phyloP scores from a whole-genome alignment of 2,888 invertebrate genomes.

The Phoenoteleia sp. region DNA sequence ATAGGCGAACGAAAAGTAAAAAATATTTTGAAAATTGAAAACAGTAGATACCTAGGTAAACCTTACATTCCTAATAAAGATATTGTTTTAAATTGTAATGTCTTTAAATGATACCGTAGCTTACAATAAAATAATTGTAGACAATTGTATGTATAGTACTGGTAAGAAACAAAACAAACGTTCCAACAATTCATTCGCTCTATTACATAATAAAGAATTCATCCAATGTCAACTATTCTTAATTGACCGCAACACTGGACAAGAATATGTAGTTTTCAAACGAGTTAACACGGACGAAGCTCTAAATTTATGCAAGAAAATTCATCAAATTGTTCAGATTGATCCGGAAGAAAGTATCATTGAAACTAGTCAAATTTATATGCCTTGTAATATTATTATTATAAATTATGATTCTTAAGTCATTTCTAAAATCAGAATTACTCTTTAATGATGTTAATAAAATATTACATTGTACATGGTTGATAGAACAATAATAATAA shows the following conservation, averaged over 20 bases:
- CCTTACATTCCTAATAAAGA: constrained; percentile 9
- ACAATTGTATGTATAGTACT: constrained; percentile 16
- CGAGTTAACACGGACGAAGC: too few relatives aligned
- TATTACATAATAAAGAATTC: constrained; percentile 8
- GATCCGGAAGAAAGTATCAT: too few relatives aligned
- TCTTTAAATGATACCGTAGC: constrained; percentile 3
- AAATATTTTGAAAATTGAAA: neutral
- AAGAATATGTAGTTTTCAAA: neutral
- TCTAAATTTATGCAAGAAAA: too few relatives aligned
- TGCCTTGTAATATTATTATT: too few relatives aligned
- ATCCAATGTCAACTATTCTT: constrained; percentile 17
- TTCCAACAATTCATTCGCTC: constrained; percentile 18
- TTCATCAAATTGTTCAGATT: too few relatives aligned
- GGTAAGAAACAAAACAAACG: constrained; percentile 12
- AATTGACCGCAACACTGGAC: neutral
- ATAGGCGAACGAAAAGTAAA: neutral
- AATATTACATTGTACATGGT: too few relatives aligned
- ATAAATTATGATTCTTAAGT: too few relatives aligned
- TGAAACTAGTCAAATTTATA: too few relatives aligned
- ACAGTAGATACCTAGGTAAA: constrained; percentile 1
- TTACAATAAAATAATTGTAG: constrained; percentile 16
- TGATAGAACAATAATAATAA: too few relatives aligned
- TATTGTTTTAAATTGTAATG: constrained; percentile 1
- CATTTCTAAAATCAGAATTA: too few relatives aligned
- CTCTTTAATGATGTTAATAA: too few relatives aligned